Conservation (phyloP, 2,888 invertebrate genomes). For the Liodrosophila aerea region DNA sequence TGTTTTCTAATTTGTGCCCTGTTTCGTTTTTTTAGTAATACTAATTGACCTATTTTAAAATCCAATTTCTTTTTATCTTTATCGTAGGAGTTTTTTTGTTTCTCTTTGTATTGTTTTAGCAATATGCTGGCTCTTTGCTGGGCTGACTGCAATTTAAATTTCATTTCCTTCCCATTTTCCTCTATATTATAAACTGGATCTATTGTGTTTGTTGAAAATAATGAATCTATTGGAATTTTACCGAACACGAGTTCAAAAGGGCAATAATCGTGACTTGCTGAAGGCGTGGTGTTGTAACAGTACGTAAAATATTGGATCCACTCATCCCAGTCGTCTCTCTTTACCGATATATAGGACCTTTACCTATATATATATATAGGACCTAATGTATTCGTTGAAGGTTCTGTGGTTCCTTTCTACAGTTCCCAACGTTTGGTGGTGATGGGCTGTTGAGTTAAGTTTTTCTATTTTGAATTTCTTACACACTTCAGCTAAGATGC, state of each 20-base stretch:
- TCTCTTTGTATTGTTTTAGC: background rate
- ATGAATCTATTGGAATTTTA: background rate
- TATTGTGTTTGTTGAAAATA: no score
- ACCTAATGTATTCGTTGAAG: slow-evolving; percentile 4
- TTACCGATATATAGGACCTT: background rate
- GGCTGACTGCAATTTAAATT: background rate
- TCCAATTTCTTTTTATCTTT: background rate
- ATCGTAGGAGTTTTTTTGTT: slow-evolving; percentile 2
- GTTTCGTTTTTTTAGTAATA: no score
- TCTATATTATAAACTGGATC: slow-evolving; percentile 4
- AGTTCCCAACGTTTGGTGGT: background rate
- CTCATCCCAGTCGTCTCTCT: slow-evolving; percentile 1
- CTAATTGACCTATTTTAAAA: no score
- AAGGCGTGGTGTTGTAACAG: slow-evolving; percentile 4
- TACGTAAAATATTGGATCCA: slow-evolving; percentile 6
- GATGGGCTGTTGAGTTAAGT: slow-evolving; percentile 2
- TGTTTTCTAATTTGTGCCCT: no score
- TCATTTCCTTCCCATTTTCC: slow-evolving; percentile 2
- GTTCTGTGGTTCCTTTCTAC: slow-evolving; percentile 4
- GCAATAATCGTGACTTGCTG: background rate
- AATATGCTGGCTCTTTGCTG: slow-evolving; percentile 4
- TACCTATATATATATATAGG: no score
- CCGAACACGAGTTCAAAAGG: background rate
- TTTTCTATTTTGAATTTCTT: slow-evolving; percentile 6
- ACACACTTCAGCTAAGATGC: background rate